A percentile compares a stretch with the other conserved stretches of the same genome.
Evolutionary conservation across 2,888 invertebrate genomes (phyloP).

Genomic region (Latrodectus elegans): DNA sequence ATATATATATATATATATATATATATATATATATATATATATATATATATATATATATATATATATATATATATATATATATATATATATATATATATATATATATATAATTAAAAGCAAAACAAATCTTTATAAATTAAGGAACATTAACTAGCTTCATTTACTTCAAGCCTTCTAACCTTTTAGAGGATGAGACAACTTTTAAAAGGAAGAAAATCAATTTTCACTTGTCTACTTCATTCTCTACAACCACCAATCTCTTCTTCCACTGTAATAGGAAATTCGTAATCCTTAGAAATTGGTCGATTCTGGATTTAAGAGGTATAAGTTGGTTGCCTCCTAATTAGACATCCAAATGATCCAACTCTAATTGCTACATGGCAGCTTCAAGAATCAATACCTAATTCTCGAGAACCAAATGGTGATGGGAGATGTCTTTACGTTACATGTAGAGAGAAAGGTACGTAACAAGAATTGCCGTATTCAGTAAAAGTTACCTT

Average conservation of each 20-base stretch:
- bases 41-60: too few species aligned
- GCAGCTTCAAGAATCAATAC: slow-evolving; percentile 31
- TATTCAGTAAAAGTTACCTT: too few species aligned
- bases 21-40: too few species aligned
- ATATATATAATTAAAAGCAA: too few species aligned
- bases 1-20: too few species aligned
- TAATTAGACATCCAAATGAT: slow-evolving; percentile 59
- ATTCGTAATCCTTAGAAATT: slow-evolving; percentile 45
- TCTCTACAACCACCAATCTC: slow-evolving; percentile 13
- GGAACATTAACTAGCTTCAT: too few species aligned
- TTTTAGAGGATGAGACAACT: not conserved
- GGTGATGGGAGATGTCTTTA: not conserved
- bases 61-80: too few species aligned
- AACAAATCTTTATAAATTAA: too few species aligned
- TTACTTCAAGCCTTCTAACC: too few species aligned
- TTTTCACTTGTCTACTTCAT: slow-evolving; percentile 10
- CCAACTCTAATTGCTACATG: slow-evolving; percentile 56
- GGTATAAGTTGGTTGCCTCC: slow-evolving; percentile 34
- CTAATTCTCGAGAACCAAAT: slow-evolving; percentile 5
- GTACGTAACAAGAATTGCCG: too few species aligned
- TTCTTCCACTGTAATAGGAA: slow-evolving; percentile 7
- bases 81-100: too few species aligned
- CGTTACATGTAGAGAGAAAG: too few species aligned
- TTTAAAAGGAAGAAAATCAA: slow-evolving; percentile 29
- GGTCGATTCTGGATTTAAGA: slow-evolving; percentile 22